phyloP scores from a whole-genome alignment of 2,888 invertebrate species.

The Balanococcus diminutus region DNA sequence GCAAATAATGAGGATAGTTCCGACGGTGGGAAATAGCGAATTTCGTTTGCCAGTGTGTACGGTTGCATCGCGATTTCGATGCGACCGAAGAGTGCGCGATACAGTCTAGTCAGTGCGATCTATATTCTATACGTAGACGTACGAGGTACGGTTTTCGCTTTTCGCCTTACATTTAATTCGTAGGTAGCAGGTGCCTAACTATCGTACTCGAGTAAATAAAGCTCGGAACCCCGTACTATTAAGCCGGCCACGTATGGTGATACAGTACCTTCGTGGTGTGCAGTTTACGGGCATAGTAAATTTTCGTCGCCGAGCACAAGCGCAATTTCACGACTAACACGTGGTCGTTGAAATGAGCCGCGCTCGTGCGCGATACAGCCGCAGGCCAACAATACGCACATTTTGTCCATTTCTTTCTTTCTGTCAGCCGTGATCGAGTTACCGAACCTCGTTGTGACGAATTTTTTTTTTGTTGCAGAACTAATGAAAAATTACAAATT shows the following conservation, averaged over 20 bases:
- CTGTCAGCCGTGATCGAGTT: no score
- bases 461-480: conserved; percentile 65
- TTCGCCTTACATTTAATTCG: no score
- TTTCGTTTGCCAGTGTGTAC: conserved; percentile 5
- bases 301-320: not conserved
- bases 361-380: not conserved
- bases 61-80: not conserved
- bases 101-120: no score
- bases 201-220: not conserved
- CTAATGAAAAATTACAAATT: conserved; percentile 76
- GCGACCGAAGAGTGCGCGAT: not conserved
- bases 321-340: not conserved
- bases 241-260: conserved; percentile 37
- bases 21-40: not conserved
- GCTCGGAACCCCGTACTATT: conserved; percentile 45
- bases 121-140: no score
- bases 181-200: no score
- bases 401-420: no score
- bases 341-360: not conserved
- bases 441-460: not conserved
- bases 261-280: conserved; percentile 29
- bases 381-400: not conserved
- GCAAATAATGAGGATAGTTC: not conserved
- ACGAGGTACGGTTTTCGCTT: no score
- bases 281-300: conserved; percentile 47